Evolutionary conservation across 1,140 invertebrate species (phyloP).

Genomic region (Ostrea denselamellosa): DNA sequence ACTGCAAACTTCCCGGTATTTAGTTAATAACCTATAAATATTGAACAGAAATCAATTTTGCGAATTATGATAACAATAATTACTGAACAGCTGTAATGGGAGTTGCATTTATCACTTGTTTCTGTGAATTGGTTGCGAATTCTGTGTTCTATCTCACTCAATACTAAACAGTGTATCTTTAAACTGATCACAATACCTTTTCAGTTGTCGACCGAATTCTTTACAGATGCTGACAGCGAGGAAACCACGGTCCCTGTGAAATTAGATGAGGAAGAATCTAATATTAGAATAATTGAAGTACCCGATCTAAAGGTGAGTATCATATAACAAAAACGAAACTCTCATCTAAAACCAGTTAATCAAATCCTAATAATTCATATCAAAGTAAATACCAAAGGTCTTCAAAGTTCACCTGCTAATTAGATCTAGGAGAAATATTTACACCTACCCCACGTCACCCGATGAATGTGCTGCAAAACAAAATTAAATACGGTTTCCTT

Average conservation of each 20-base stretch:
- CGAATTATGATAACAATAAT: too few relatives aligned
- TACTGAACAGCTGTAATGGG: too few relatives aligned
- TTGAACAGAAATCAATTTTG: too few relatives aligned
- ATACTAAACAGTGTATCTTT: too few relatives aligned
- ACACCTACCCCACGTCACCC: not conserved
- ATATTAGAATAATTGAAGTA: slow-evolving; percentile 32
- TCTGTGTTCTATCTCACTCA: too few relatives aligned
- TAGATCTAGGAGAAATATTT: not conserved
- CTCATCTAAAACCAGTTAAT: not conserved
- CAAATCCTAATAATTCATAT: not conserved
- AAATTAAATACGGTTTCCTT: not conserved
- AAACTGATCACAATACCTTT: too few relatives aligned
- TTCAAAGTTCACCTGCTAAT: slow-evolving; percentile 7
- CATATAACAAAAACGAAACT: not conserved
- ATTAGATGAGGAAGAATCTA: slow-evolving; percentile 17
- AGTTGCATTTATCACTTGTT: too few relatives aligned
- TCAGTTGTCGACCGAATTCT: not conserved
- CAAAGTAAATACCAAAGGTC: not conserved
- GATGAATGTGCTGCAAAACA: not conserved
- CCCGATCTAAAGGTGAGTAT: not conserved
- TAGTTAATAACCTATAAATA: too few relatives aligned
- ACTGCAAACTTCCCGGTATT: too few relatives aligned
- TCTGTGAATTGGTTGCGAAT: too few relatives aligned
- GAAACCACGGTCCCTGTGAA: slow-evolving; percentile 3
- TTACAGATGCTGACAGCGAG: not conserved